phyloP scores from a whole-genome alignment of 1,140 invertebrate genomes.

The Wiebesia pumilae region DNA sequence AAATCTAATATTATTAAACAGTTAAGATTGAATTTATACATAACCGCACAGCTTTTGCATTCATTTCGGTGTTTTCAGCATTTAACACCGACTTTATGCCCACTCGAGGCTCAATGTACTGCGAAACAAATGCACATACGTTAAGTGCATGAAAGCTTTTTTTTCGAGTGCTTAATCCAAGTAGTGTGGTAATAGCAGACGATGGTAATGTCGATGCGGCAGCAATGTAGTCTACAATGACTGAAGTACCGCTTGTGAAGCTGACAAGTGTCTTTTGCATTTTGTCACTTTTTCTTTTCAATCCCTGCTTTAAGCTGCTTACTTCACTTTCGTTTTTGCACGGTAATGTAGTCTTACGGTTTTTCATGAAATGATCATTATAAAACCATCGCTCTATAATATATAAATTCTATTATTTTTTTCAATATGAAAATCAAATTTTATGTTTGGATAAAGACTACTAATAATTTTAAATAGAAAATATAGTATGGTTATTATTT shows the following conservation, averaged over 20 bases:
- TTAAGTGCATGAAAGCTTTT: constrained; percentile 49
- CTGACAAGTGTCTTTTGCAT: constrained; percentile 39
- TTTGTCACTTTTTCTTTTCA: constrained; percentile 38
- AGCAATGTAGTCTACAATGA: constrained; percentile 13
- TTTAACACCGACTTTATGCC: not conserved
- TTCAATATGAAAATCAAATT: too few species aligned
- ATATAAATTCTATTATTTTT: not conserved
- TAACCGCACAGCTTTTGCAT: not conserved
- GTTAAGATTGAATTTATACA: not conserved
- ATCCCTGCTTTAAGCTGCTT: not conserved
- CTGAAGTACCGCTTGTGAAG: constrained; percentile 11
- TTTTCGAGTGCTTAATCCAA: constrained; percentile 43
- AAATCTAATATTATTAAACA: not conserved
- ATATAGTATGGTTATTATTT: too few species aligned
- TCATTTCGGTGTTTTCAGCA: not conserved
- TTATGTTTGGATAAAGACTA: too few species aligned
- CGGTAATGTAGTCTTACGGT: not conserved
- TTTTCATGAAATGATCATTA: not conserved
- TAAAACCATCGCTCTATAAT: not conserved
- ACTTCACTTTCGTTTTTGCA: not conserved
- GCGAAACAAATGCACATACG: constrained; percentile 27
- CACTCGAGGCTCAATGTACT: not conserved
- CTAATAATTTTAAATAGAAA: too few species aligned
- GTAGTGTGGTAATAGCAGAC: not conserved
- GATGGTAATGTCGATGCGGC: too few species aligned